Base-by-base conservation (phyloP, 2,888 invertebrate species). In the Bombyx huttoni region DNA sequence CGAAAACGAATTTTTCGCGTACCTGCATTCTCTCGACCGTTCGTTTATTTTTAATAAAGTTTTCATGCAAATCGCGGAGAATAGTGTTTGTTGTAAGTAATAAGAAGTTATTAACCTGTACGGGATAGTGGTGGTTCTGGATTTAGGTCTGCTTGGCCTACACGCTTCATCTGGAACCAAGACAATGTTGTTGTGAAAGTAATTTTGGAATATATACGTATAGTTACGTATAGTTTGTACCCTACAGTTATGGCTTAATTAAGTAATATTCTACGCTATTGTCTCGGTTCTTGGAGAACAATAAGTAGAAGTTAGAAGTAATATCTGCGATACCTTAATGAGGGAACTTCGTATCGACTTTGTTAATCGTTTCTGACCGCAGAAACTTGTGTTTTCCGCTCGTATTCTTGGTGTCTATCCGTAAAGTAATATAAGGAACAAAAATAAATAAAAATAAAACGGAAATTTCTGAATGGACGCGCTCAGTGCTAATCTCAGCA, bases 81-180 rank as follows among this genome's bases (percentile, higher is more conserved):
- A 6, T 40, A 40, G 7, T 40, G 40, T 40, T 40, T 40, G 40
- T 45, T 35, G 34, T 49, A 14, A 51, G 47, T 51, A 51, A 48
- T 51, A 53, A 57, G 49, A 62, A 64, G 65, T 67, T 75, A 78
- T 76, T 85, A 86, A 88, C 88, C 88, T 88, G 88, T 85, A 88
- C 70, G 88, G 88, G 66, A 88, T 84, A 73, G 86, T 82, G 70
- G 86, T 66, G 59, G 88, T 87, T 87, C 88, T 86, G 81, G 88
- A 85, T 81, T 87, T 87, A 86, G 87, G 78, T 83, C 88, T 81
- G 88, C 88, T 88, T 78, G 80, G 88, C 80, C 88, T 88, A 87
- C 84, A 86, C 73, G 81, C 80, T 70, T 86, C 88, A 86, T 88
- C 88, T 88, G 88, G 70, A 88, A 88, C 79, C 83, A 88, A 87